These are phyloP conservation scores for Cacatua alba DNA, from an alignment of 2,113 vertebrate species.

Conservation along the genomic window DNA sequence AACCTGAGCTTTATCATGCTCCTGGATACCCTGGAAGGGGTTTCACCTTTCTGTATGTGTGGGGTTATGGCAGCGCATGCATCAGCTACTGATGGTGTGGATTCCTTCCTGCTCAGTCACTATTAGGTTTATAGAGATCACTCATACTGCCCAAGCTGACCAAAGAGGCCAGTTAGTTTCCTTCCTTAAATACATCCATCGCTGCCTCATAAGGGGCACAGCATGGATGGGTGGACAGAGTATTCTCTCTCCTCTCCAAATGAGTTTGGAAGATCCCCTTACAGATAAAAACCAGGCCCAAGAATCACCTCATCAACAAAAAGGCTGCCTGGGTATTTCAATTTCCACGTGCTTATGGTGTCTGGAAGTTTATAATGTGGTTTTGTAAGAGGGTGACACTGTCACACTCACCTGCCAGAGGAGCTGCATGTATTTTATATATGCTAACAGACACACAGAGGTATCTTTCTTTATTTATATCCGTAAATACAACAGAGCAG, in stretches of 20 bases:
- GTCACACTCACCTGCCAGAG: not conserved
- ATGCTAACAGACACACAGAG: not conserved
- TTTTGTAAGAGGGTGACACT: not conserved
- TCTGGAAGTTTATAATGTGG: not conserved
- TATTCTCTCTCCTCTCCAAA: not conserved
- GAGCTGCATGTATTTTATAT: not conserved
- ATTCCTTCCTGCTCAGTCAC: not conserved
- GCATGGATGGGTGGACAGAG: rapidly evolving
- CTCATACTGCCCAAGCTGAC: not conserved
- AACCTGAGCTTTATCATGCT: not conserved
- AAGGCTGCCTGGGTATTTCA: not conserved
- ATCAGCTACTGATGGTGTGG: rapidly evolving
- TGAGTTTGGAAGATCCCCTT: not conserved
- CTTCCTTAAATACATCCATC: not conserved
- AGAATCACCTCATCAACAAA: not conserved
- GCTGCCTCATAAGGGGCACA: too few relatives aligned
- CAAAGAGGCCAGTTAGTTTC: not conserved
- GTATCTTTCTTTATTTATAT: not conserved
- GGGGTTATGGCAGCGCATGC: rapidly evolving
- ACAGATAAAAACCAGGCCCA: not conserved
- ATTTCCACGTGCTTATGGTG: not conserved
- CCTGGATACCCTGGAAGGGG: not conserved
- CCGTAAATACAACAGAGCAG: not conserved
- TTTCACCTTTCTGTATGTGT: rapidly evolving
- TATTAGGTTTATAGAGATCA: not conserved